phyloP scores from a whole-genome alignment of 37 sponge, comb jelly and placozoan genomes.

The Mnemiopsis leidyi region DNA sequence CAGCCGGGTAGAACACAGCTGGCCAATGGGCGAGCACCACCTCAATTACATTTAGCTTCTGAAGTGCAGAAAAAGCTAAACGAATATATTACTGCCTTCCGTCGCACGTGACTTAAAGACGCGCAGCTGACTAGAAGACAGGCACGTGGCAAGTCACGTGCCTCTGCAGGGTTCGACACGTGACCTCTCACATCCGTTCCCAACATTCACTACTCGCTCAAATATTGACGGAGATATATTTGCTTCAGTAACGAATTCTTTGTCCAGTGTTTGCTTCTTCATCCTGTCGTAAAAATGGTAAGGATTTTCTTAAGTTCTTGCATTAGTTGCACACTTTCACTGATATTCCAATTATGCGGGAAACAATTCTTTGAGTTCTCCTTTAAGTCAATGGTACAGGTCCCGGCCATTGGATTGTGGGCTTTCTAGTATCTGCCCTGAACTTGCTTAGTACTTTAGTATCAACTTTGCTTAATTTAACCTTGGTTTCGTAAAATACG shows the following conservation, averaged over 20 bases:
- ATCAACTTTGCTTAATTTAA: too few species aligned
- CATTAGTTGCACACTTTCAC: too few species aligned
- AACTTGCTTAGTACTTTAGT: too few species aligned
- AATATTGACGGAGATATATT: conserved; percentile 65
- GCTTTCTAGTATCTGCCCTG: too few species aligned
- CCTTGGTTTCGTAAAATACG: too few species aligned
- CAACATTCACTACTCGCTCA: conserved; percentile 42
- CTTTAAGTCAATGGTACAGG: too few species aligned
- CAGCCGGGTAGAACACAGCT: neutral
- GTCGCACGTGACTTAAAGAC: neutral
- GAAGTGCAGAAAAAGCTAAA: conserved; percentile 63
- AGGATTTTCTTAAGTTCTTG: too few species aligned
- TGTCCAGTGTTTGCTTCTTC: conserved; percentile 53
- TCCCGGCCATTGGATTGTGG: too few species aligned
- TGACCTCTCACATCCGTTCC: conserved; percentile 65
- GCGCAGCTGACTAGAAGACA: neutral
- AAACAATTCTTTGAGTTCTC: too few species aligned
- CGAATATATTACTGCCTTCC: conserved; percentile 65
- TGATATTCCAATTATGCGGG: too few species aligned
- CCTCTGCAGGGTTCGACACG: neutral
- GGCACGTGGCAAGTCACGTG: conserved; percentile 15
- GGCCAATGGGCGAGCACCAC: neutral
- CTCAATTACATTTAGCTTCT: conserved; percentile 60
- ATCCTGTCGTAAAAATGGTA: conserved; percentile 51
- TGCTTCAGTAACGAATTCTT: conserved; percentile 66